phyloP scores from a whole-genome alignment of 2,797 vertebrate genomes.

The Xyrichtys novacula region DNA sequence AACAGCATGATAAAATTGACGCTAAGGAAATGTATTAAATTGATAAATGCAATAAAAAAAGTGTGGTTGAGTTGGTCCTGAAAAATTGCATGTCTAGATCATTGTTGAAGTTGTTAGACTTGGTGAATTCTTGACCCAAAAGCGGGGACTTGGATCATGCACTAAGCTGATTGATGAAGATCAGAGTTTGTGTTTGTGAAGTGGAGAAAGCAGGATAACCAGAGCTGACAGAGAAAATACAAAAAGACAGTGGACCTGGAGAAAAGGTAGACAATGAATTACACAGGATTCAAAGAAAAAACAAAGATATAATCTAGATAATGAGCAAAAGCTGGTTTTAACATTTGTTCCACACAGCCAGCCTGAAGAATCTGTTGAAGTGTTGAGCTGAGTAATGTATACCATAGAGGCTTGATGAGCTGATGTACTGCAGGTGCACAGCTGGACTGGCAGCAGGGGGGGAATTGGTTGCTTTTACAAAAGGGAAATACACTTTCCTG shows the following conservation, averaged over 20 bases:
- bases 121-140: not conserved
- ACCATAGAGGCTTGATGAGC: not conserved
- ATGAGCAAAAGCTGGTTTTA: not conserved
- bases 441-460: not conserved
- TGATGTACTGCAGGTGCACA: not conserved
- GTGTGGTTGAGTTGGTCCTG: not conserved
- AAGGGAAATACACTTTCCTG: not conserved
- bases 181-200: not conserved
- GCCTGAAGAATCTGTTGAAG: not conserved
- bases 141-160: not conserved
- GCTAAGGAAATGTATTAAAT: no score
- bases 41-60: not conserved
- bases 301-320: not conserved
- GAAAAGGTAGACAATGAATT: not conserved
- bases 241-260: not conserved
- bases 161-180: no score
- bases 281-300: not conserved
- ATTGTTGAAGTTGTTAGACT: no score
- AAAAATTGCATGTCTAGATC: not conserved
- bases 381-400: not conserved
- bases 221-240: not conserved
- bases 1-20: not conserved
- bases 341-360: not conserved
- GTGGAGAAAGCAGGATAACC: not conserved
- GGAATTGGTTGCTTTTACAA: no score